These are phyloP conservation scores for Periplaneta americana DNA, from an alignment of 1,140 invertebrate genomes.

Conservation along the genomic window DNA sequence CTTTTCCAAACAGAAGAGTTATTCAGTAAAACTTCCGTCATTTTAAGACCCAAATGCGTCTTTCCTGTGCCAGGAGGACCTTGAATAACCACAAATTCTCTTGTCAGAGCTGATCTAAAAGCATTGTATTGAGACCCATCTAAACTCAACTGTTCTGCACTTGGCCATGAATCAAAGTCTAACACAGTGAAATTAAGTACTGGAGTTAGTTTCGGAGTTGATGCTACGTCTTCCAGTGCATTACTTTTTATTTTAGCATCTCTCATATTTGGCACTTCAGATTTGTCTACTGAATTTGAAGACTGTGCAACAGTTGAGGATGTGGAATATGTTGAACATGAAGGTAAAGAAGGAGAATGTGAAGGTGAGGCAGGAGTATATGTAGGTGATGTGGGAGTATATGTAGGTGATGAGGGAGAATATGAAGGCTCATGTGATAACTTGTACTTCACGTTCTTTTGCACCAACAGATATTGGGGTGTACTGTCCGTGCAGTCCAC, in stretches of 20 bases:
- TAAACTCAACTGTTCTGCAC: constrained; percentile 21
- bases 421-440: not conserved
- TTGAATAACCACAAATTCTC: constrained; percentile 45
- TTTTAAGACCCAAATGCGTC: constrained; percentile 40
- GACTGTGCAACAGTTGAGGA: too few species aligned
- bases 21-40: constrained; percentile 28
- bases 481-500: constrained; percentile 18
- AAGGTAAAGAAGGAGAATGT: too few species aligned
- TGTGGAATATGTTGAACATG: too few species aligned
- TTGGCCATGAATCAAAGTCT: constrained; percentile 28
- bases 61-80: constrained; percentile 52
- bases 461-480: constrained; percentile 20
- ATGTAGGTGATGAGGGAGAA: too few species aligned
- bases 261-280: too few species aligned
- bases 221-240: too few species aligned
- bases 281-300: too few species aligned
- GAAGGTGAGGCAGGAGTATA: too few species aligned
- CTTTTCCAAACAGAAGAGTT: constrained; percentile 24
- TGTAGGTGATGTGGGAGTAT: too few species aligned
- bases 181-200: too few species aligned
- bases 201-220: too few species aligned
- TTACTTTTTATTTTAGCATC: too few species aligned
- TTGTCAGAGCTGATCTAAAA: constrained; percentile 28
- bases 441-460: not conserved
- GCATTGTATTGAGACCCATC: constrained; percentile 30